Evolutionary conservation across 2,888 invertebrate genomes (phyloP), one percentile per base, ranked within the genome.

Genomic region (Megalurothrips usitatus): DNA sequence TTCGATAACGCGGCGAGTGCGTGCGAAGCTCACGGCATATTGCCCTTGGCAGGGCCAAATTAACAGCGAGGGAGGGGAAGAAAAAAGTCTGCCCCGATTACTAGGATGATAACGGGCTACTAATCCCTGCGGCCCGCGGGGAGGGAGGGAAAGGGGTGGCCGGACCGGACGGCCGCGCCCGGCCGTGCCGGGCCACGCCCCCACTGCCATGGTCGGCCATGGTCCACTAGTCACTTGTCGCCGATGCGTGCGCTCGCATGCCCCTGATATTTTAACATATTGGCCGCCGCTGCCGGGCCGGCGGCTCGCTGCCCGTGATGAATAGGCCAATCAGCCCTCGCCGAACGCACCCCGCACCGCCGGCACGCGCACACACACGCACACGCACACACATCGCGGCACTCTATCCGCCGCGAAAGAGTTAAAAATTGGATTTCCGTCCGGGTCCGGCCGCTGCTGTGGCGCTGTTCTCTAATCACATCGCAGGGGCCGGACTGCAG

Each of bases 211-310:
- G 68, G 68, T 68, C 17, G 11, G 58, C 17, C 58, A 58, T n/a
- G 68, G 68, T 68, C 68, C 68, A 75, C 68, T 26, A 75, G 68
- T 58, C 58, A 19, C 58, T 58, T 58, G 58, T 58, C 58, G 26
- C 68, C 68, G 12, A 75, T 58, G 58, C 58, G n/a, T 68, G 23
- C 68, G 23, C 23, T n/a, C 58, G n/a, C 12, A 26, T 75, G 68
- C 23, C 68, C 68, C 26, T 26, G 26, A 75, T 75, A 23, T 75
- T 75, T 75, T 75, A 75, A 75, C 68, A 26, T 75, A 75, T 75
- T 75, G 68, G 68, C 26, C 68, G 26, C 68, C 68, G 12, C 23
- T 26, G 68, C 26, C 68, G 26, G 23, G 26, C 9, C 68, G 68
- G 68, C 68, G 26, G 68, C 68, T 75, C 68, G 26, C 68, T 75